Conservation (phyloP, 2,888 invertebrate species). For the Standfussiana lucernea region DNA sequence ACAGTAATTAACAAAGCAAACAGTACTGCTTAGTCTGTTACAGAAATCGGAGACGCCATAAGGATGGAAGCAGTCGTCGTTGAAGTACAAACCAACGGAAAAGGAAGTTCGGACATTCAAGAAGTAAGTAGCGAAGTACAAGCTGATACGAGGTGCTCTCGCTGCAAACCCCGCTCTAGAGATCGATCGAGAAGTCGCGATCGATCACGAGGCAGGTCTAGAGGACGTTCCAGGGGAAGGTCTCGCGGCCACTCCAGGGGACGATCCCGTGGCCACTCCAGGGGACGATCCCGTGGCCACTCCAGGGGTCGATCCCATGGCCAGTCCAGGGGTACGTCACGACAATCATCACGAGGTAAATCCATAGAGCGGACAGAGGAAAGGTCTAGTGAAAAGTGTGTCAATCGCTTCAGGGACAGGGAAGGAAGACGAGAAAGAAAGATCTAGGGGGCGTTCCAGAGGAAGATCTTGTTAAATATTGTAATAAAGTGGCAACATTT, state of each 20-base stretch:
- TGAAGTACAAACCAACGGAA: constrained; percentile 17
- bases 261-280: constrained; percentile 24
- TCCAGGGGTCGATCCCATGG: background rate
- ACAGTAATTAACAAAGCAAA: constrained; percentile 6
- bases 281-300: constrained; percentile 9
- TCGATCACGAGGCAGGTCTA: constrained; percentile 28
- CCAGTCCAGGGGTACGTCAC: constrained; percentile 16
- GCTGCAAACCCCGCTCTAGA: constrained; percentile 51
- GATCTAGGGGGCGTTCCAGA: constrained; percentile 36
- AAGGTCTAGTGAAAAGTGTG: constrained; percentile 25
- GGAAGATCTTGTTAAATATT: too few species aligned
- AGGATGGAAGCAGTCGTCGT: constrained; percentile 50
- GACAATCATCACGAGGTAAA: constrained; percentile 18
- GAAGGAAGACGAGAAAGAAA: constrained; percentile 26
- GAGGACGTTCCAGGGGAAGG: constrained; percentile 26
- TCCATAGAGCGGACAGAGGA: constrained; percentile 40
- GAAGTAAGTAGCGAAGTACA: constrained; percentile 22
- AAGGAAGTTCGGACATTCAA: constrained; percentile 25
- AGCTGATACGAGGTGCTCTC: constrained; percentile 35
- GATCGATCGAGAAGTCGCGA: constrained; percentile 25
- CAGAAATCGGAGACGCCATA: constrained; percentile 26
- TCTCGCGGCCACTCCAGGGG: constrained; percentile 28
- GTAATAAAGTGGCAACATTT: too few species aligned
- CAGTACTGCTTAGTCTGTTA: constrained; percentile 55
- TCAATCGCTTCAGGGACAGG: constrained; percentile 27